Evolutionary conservation across 1,140 invertebrate genomes (phyloP).

Genomic region (Wiebesia pumilae): DNA sequence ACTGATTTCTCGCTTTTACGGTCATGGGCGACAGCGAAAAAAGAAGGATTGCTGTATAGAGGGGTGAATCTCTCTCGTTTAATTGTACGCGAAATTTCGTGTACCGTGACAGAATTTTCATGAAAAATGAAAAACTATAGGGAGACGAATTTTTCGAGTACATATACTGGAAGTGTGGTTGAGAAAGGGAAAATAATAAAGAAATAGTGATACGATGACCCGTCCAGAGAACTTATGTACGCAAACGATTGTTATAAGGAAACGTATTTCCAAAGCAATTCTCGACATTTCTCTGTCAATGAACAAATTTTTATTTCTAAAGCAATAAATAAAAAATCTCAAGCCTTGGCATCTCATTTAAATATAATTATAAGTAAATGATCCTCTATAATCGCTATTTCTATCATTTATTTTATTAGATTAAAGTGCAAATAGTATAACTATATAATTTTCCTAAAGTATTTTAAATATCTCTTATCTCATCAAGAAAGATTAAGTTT

Average conservation of each 20-base stretch:
- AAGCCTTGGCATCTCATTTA: not conserved
- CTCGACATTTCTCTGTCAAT: not conserved
- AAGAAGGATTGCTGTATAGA: not conserved
- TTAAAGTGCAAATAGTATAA: too few relatives aligned
- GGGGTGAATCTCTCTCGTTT: not conserved
- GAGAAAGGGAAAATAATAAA: slow-evolving; percentile 31
- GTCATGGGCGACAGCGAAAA: not conserved
- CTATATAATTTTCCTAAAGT: too few relatives aligned
- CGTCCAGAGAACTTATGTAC: not conserved
- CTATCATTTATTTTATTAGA: too few relatives aligned
- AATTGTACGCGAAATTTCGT: slow-evolving; percentile 13
- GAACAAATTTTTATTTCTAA: not conserved
- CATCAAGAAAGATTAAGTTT: too few relatives aligned
- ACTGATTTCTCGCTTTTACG: slow-evolving; percentile 8
- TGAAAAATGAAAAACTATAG: slow-evolving; percentile 2
- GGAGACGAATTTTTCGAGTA: not conserved
- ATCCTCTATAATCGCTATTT: too few relatives aligned
- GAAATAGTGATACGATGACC: not conserved
- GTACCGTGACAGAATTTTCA: slow-evolving; percentile 1
- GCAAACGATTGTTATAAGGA: not conserved
- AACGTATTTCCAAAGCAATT: not conserved
- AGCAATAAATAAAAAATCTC: not conserved
- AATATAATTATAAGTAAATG: not conserved
- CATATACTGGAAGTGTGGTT: not conserved
- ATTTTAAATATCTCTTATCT: too few relatives aligned